These are phyloP conservation scores for Porites australiensis DNA, from an alignment of 64 coral and sea anemone genomes.

Conservation along the genomic window DNA sequence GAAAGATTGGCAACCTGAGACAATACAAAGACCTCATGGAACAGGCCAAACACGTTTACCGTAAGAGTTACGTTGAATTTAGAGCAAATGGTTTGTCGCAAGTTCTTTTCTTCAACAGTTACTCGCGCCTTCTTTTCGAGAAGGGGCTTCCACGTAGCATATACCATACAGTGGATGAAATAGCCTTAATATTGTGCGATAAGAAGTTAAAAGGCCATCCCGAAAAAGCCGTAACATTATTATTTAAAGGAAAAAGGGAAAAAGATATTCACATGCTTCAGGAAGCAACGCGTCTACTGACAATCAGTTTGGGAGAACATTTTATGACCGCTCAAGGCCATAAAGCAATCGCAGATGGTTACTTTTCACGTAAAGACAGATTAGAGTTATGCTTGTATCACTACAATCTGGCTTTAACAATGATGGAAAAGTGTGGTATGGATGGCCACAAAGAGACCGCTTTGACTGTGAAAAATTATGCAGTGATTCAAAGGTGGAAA, in stretches of 20 bases:
- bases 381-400: background rate
- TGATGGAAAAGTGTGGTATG: background rate
- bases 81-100: background rate
- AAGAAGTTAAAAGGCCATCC: constrained; percentile 1
- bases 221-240: constrained; percentile 7
- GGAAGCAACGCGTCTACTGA: constrained; percentile 2
- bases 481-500: background rate
- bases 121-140: constrained; percentile 26
- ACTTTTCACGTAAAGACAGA: background rate
- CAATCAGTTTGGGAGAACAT: background rate
- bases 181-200: background rate
- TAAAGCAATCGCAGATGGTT: constrained; percentile 42
- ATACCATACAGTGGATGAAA: background rate
- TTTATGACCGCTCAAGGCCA: constrained; percentile 25
- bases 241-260: background rate
- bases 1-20: constrained; percentile 17
- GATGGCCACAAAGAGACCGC: constrained; percentile 29
- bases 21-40: constrained; percentile 24
- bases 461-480: constrained; percentile 20
- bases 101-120: constrained; percentile 41
- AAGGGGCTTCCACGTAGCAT: background rate
- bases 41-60: background rate
- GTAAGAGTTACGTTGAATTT: background rate
- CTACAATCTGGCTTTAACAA: constrained; percentile 7
- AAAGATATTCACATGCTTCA: background rate